Conservation (phyloP, 2,797 vertebrate species). For the Eremophila alpestris region DNA sequence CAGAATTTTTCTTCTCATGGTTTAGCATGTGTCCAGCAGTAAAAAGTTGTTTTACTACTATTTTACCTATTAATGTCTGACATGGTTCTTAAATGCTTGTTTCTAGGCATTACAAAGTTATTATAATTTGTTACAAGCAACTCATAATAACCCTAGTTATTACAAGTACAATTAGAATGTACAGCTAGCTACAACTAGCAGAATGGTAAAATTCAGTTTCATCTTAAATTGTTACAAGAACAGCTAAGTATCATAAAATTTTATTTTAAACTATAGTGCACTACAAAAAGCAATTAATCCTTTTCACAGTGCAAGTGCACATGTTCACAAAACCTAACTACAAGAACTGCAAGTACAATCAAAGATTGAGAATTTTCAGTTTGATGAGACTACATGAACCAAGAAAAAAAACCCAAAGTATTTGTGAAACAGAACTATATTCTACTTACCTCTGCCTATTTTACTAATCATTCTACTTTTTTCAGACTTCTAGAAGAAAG, state of each 20-base stretch:
- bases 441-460: slow-evolving; percentile 70
- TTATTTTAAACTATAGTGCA: neutral
- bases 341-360: neutral
- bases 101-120: neutral
- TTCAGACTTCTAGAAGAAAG: slow-evolving; percentile 62
- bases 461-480: slow-evolving; percentile 41
- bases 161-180: neutral
- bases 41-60: neutral
- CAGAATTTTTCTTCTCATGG: neutral
- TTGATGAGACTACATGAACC: neutral
- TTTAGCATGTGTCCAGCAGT: neutral
- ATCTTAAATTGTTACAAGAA: neutral
- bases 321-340: neutral
- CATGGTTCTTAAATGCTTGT: neutral
- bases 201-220: neutral
- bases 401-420: neutral
- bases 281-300: neutral
- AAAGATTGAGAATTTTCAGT: neutral
- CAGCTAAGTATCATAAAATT: neutral
- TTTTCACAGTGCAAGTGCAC: neutral
- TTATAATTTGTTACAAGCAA: neutral
- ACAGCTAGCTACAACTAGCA: neutral
- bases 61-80: neutral
- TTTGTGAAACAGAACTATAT: neutral
- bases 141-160: neutral